Conservation (phyloP, 2,888 invertebrate species). For the Ischnura elegans region DNA sequence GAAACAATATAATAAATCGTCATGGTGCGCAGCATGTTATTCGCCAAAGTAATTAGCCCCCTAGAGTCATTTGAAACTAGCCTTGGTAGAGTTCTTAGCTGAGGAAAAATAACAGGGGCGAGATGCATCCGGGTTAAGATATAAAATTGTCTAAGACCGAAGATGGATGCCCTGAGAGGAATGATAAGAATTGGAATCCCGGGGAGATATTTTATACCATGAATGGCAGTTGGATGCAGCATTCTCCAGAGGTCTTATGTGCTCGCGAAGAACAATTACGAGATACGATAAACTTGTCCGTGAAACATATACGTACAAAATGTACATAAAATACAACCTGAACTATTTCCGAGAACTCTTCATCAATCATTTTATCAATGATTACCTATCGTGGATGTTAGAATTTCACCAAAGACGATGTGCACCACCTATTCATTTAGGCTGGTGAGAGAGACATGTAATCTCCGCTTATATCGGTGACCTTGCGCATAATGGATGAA, state of each 20-base stretch:
- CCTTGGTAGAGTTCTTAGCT: too few species aligned
- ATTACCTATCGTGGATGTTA: not conserved
- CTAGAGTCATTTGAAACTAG: too few species aligned
- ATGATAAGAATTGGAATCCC: slow-evolving; percentile 6
- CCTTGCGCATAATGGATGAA: not conserved
- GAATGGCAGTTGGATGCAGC: slow-evolving; percentile 1
- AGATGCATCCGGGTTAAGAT: not conserved
- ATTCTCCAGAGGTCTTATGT: not conserved
- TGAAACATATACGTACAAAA: not conserved
- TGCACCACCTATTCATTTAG: not conserved
- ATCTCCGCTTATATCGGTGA: not conserved
- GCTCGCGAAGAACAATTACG: not conserved
- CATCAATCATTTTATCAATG: not conserved
- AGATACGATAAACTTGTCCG: not conserved
- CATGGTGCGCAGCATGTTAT: too few species aligned
- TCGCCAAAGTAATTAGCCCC: too few species aligned
- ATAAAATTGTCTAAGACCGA: not conserved
- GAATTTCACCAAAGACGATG: not conserved
- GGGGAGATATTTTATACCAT: not conserved
- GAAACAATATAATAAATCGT: too few species aligned
- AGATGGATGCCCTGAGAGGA: not conserved
- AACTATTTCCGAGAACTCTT: not conserved
- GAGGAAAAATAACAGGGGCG: not conserved
- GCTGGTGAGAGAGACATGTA: not conserved
- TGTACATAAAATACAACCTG: too few species aligned